Base-by-base conservation (phyloP, 2,113 vertebrate genomes). In the Pelodiscus sinensis region DNA sequence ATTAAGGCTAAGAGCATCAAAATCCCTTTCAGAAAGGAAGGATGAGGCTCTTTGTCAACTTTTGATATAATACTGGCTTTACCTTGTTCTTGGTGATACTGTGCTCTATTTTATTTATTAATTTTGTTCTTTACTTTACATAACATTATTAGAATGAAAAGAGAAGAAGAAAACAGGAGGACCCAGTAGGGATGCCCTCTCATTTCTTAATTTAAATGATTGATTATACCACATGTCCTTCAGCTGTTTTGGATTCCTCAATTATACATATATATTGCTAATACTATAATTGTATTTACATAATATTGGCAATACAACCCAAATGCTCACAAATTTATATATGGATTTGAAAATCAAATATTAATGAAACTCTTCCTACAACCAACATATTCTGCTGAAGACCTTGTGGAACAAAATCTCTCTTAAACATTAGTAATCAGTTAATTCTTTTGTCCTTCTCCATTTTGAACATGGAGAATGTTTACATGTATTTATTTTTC, bases 51-150 rank as follows among this genome's bases (percentile, higher is more conserved):
- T 2, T 95, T 78, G 27, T 87, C 78, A 86, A n/a, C 93, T 94
- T 95, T 94, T 88, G 91, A 52, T 82, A 88, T 93, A n/a, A 68
- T 19, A 77, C 3, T 77, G 93, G 87, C 93, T 85, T 92, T 96
- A 92, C 86, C 86, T 96, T 84, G 88, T 91, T 94, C 95, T 90
- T 96, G 92, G 88, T 94, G 88, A 92, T 92, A 16, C 89, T 92
- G 96, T 93, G 96, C 93, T 94, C 95, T 97, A 84, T 90, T 96
- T 97, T 93, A 96, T 96, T 96, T 97, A 27, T 22, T 35, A 6
- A 27, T 24, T 44, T 25, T 54, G 15, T 58, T 38, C 19, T 58
- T 44, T 92, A 90, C 84, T 94, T 79, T 86, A 50, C 79, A 25
- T 60, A 80, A 85, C 95, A 94, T 96, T 71, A 96, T 96, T 96